phyloP scores from a whole-genome alignment of 1,140 invertebrate genomes.

The Pachypsylla venusta region DNA sequence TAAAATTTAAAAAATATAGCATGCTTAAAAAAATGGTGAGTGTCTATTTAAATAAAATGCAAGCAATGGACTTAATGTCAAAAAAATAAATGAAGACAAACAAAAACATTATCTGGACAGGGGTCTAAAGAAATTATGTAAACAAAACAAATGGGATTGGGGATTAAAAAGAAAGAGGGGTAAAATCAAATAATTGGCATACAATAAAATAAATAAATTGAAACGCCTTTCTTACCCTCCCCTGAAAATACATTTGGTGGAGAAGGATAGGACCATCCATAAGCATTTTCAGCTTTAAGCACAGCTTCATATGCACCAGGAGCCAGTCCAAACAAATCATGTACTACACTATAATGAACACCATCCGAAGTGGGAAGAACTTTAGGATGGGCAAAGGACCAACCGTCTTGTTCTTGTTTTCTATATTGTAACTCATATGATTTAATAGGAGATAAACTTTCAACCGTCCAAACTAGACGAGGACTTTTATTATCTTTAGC shows the following conservation, averaged over 20 bases:
- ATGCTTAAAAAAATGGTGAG: too few species aligned
- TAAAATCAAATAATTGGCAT: too few species aligned
- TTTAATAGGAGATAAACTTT: neutral
- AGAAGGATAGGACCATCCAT: slow-evolving; percentile 15
- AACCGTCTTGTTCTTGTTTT: neutral
- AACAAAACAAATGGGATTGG: too few species aligned
- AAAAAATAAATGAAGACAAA: too few species aligned
- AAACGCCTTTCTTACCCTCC: slow-evolving; percentile 9
- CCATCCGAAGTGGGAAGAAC: neutral
- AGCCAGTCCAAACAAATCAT: neutral
- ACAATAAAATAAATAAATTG: too few species aligned
- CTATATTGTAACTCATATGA: neutral
- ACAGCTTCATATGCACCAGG: slow-evolving; percentile 10
- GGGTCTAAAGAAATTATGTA: too few species aligned
- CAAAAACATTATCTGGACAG: too few species aligned
- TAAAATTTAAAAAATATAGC: too few species aligned
- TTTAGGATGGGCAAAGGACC: neutral
- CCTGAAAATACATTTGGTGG: slow-evolving; percentile 9
- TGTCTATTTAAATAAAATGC: too few species aligned
- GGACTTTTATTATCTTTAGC: neutral
- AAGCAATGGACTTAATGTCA: too few species aligned
- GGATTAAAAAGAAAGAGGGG: too few species aligned
- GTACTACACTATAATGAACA: neutral
- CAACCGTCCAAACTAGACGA: neutral
- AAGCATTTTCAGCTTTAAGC: slow-evolving; percentile 12